These are phyloP conservation scores for Biston stratarius DNA, from an alignment of 2,888 invertebrate genomes.

Conservation along the genomic window DNA sequence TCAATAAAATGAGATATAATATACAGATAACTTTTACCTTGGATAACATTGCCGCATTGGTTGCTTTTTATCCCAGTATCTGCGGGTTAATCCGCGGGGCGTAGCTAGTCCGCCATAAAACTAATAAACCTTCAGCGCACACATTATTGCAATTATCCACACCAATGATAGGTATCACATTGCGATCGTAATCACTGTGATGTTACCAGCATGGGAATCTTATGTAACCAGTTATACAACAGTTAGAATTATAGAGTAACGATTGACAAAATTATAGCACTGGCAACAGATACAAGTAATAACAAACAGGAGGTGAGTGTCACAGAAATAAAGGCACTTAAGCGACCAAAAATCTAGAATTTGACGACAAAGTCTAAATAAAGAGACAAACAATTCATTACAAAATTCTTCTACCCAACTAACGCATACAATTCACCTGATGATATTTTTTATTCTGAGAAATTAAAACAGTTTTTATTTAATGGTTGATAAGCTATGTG, in stretches of 20 bases:
- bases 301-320: background rate
- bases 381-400: background rate
- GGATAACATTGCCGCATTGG: too few relatives aligned
- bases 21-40: too few relatives aligned
- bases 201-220: slow-evolving; percentile 18
- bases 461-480: too few relatives aligned
- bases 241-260: slow-evolving; percentile 7
- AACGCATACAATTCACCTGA: too few relatives aligned
- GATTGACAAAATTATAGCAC: slow-evolving; percentile 17
- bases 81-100: too few relatives aligned
- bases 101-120: too few relatives aligned
- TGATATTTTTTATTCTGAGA: too few relatives aligned
- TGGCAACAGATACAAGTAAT: background rate
- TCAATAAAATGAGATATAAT: too few relatives aligned
- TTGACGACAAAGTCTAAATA: background rate
- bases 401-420: too few relatives aligned
- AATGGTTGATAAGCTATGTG: too few relatives aligned
- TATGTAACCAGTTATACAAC: slow-evolving; percentile 30
- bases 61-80: too few relatives aligned
- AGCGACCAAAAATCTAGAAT: background rate
- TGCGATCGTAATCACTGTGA: slow-evolving; percentile 11
- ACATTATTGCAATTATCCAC: slow-evolving; percentile 19
- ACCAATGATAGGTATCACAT: slow-evolving; percentile 20
- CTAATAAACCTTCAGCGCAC: too few relatives aligned
- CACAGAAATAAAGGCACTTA: background rate